phyloP scores from a whole-genome alignment of 2,113 vertebrate species.

The Catharus minimus region DNA sequence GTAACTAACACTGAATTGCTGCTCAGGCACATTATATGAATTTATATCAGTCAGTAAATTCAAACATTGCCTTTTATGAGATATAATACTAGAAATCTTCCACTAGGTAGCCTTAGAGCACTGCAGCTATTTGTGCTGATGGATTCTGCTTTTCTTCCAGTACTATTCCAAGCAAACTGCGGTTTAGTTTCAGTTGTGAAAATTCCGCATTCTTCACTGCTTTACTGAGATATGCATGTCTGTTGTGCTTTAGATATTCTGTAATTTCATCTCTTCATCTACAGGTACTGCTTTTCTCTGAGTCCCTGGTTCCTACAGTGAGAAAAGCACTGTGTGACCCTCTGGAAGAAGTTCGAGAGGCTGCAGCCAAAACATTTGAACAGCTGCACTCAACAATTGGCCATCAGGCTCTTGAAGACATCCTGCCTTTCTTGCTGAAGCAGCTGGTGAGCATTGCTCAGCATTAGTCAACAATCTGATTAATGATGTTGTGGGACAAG shows the following conservation, averaged over 20 bases:
- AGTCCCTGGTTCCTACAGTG: slow-evolving; percentile 95
- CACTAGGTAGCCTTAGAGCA: neutral
- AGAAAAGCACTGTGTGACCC: slow-evolving; percentile 95
- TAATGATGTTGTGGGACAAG: neutral
- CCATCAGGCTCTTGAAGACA: slow-evolving; percentile 95
- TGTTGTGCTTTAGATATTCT: neutral
- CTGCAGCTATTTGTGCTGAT: neutral
- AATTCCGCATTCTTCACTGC: neutral
- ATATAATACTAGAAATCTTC: neutral
- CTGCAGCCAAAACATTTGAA: slow-evolving; percentile 97
- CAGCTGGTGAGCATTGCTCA: slow-evolving; percentile 85
- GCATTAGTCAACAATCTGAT: neutral
- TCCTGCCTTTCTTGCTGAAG: slow-evolving; percentile 90
- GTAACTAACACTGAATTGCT: neutral
- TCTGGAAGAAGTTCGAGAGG: slow-evolving; percentile 93
- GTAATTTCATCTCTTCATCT: neutral
- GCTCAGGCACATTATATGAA: neutral
- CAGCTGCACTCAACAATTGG: slow-evolving; percentile 97
- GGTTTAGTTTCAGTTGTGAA: neutral
- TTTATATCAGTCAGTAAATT: neutral
- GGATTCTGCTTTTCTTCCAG: neutral
- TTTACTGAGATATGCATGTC: neutral
- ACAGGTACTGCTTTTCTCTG: slow-evolving; percentile 95
- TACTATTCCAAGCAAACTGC: neutral
- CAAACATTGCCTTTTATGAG: neutral